Evolutionary conservation across 1,140 invertebrate species (phyloP), one percentile per base, ranked within the genome.

Genomic region (Meloidogyne hapla): DNA sequence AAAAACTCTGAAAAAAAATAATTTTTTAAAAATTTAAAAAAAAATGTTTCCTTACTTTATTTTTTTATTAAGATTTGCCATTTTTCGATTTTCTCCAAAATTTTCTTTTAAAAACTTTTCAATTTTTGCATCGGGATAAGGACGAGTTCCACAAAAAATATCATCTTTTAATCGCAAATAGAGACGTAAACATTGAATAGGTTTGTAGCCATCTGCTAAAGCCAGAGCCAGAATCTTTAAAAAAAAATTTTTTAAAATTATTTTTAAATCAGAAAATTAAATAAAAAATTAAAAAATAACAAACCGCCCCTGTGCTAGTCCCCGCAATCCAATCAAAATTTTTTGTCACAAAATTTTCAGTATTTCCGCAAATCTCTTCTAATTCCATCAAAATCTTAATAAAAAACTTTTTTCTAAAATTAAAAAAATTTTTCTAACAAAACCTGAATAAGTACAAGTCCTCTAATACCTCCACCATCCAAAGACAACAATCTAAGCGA

Each of bases 261-360:
- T 73, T 74, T 28, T 10, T 0, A 6, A 72, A 48, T 69, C 13
- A 21, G 25, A 21, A 21, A 73, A 73, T 18, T 18, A 73, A 69
- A 69, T 69, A 25, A 26, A 65, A 21, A 42, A 69, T 38, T 42
- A 38, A 69, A 69, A 23, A 40, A 40, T 8, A 69, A 70, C 68
- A 13, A n/a, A 73, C 71, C 0, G 94, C 95, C 1, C 95, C 95
- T 1, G 95, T 98, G 76, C 94, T 96, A 1, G 96, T 98, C 2
- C 96, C 96, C 5, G 93, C 92, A 25, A 98, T 91, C 94, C 95
- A 98, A 87, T 98, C 95, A 88, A 98, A 98, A 84, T 92, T 40
- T 33, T 92, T 8, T 93, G 89, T 33, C 91, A 83, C 71, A 63
- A 73, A 73, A 62, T 40, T 33, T 15, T 28, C 26, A 45, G 28